A percentile compares a stretch with the other conserved stretches of the same genome.
Evolutionary conservation across 2,888 invertebrate genomes (phyloP).

Genomic region (Lochmaea capreae): DNA sequence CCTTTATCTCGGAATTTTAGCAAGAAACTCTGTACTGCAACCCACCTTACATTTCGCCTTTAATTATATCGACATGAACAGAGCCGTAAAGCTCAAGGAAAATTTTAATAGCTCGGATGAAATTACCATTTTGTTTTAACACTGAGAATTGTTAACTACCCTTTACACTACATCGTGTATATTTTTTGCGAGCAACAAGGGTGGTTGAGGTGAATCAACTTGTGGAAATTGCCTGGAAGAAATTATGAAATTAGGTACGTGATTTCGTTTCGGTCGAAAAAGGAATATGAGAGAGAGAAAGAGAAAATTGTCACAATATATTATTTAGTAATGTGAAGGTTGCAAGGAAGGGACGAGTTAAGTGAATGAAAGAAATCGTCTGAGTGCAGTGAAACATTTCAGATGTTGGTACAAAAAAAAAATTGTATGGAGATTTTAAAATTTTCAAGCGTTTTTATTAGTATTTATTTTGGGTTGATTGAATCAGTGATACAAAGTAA

Average conservation of each 20-base stretch:
- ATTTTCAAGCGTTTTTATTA: too few species aligned
- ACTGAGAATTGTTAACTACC: background rate
- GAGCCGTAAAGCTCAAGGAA: background rate
- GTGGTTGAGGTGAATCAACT: conserved; percentile 16
- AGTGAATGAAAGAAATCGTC: conserved; percentile 13
- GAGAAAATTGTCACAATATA: conserved; percentile 16
- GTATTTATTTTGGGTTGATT: too few species aligned
- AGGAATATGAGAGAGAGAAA: conserved; percentile 6
- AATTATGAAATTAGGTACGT: conserved; percentile 21
- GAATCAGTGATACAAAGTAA: too few species aligned
- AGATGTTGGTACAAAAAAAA: background rate
- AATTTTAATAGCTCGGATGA: background rate
- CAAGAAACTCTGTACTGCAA: background rate
- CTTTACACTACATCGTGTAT: background rate
- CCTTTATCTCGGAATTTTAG: background rate
- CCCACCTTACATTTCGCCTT: background rate
- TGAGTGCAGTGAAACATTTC: conserved; percentile 1
- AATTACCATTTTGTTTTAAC: background rate
- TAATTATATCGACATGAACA: conserved; percentile 4
- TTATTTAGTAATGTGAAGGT: conserved; percentile 8
- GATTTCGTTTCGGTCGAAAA: background rate
- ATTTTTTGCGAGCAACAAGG: background rate
- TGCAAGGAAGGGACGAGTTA: background rate
- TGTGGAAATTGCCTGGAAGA: conserved; percentile 9
- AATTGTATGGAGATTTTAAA: background rate